These are phyloP conservation scores for Setophaga kirtlandii DNA, from an alignment of 2,113 vertebrate genomes.

Conservation along the genomic window DNA sequence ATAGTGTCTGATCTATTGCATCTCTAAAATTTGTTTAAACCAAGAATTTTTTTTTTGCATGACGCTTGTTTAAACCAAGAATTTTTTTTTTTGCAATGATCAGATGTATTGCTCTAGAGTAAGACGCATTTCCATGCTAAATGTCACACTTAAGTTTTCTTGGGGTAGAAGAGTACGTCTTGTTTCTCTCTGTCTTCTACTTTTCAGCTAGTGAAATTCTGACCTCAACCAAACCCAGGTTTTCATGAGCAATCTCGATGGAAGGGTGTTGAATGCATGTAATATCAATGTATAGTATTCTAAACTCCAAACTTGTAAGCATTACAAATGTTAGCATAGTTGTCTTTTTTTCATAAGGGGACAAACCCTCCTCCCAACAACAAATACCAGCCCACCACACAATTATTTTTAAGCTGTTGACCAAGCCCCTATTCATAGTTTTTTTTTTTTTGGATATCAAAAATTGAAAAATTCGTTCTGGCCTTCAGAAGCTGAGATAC, in stretches of 20 bases:
- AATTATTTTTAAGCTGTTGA: neutral
- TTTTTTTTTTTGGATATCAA: neutral
- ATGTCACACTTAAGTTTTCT: neutral
- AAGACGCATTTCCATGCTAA: neutral
- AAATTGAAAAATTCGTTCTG: neutral
- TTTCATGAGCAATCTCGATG: neutral
- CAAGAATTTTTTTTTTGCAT: neutral
- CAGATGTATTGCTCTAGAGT: neutral
- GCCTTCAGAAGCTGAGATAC: neutral
- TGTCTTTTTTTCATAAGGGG: neutral
- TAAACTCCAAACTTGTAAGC: neutral
- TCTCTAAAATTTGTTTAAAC: neutral
- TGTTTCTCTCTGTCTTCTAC: neutral
- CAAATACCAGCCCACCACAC: neutral
- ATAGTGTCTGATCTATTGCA: neutral
- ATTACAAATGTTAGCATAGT: neutral
- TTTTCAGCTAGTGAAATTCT: neutral
- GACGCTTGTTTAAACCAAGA: neutral
- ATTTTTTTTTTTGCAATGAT: neutral
- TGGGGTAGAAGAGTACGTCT: neutral
- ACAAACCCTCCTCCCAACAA: accelerated
- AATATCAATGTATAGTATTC: neutral
- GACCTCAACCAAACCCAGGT: neutral
- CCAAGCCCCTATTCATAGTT: neutral
- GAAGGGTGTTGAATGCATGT: neutral